These are phyloP conservation scores for Sthenelais limicola DNA, from an alignment of 2,888 invertebrate species.

Conservation along the genomic window DNA sequence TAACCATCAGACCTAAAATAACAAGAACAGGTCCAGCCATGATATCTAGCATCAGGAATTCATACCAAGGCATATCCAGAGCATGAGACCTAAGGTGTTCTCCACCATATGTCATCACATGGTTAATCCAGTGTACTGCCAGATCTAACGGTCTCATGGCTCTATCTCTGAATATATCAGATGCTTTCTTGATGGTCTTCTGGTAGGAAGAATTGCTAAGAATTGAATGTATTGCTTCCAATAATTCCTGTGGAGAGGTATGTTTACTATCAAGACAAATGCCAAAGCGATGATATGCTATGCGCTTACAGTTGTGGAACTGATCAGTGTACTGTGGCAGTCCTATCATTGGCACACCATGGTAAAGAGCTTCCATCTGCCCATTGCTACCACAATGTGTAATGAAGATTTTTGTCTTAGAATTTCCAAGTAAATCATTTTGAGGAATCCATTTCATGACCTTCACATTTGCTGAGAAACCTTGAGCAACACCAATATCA, in stretches of 20 bases:
- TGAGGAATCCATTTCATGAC: background rate
- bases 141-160: background rate
- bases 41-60: constrained; percentile 20
- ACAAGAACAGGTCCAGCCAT: too few relatives aligned
- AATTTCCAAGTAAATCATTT: background rate
- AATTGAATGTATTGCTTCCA: background rate
- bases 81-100: constrained; percentile 1
- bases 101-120: background rate
- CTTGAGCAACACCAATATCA: background rate
- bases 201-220: background rate
- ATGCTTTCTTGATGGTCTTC: background rate
- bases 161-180: background rate
- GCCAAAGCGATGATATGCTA: background rate
- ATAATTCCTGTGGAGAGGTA: background rate
- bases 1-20: too few relatives aligned
- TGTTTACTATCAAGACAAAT: background rate
- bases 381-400: constrained; percentile 17
- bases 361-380: constrained; percentile 7
- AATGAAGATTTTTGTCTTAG: background rate
- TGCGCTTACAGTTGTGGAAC: background rate
- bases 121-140: background rate
- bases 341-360: constrained; percentile 8
- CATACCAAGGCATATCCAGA: constrained; percentile 26
- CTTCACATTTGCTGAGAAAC: background rate
- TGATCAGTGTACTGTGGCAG: background rate